Base-by-base conservation (phyloP, 2,888 invertebrate genomes). In the Lepidochitona cinerea region DNA sequence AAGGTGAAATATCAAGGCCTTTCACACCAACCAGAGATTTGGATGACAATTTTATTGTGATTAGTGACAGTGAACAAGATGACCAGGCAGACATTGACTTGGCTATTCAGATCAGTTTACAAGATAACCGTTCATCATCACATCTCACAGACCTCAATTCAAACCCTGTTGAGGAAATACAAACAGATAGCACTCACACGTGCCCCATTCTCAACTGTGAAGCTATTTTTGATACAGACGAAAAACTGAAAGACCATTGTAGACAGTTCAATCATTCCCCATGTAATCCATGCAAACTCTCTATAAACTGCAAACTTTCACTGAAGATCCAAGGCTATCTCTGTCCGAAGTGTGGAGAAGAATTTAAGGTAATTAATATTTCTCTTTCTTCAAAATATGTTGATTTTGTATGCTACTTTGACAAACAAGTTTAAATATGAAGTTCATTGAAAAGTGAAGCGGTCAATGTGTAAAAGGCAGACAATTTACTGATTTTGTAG, bases 271-370 rank as follows among this genome's bases (percentile, higher is more conserved):
- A 70, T 23, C 84, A 84, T 69, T 81, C 81, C 7, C 81, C 84
- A 14, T 84, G 84, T 75, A 79, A 82, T 64, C 83, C 84, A 0
- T 77, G 72, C 35, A 71, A 78, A 7, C 74, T 74, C 32, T 68
- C 72, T n/a, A 66, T 53, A 52, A 74, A 84, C 72, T 73, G 75
- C n/a, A 75, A 72, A 32, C 68, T 82, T 23, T 36, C 72, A 1
- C 68, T 76, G 7, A 72, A 74, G 41, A 76, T 79, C 4, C 23
- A 73, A 2, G 69, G 68, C 12, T 81, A 75, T 52, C 72, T 75
- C 36, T 84, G 84, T 72, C 82, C 84, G 7, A 70, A 77, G 23
- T 84, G 84, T 81, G 78, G 81, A 32, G 53, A 71, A 41, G 69
- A 75, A 41, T 83, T 79, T 67, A 70, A 80, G 79, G 82, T 83